Evolutionary conservation across 1,140 invertebrate species (phyloP), one percentile per base, ranked within the genome.

Genomic region (Drosophila ananassae): DNA sequence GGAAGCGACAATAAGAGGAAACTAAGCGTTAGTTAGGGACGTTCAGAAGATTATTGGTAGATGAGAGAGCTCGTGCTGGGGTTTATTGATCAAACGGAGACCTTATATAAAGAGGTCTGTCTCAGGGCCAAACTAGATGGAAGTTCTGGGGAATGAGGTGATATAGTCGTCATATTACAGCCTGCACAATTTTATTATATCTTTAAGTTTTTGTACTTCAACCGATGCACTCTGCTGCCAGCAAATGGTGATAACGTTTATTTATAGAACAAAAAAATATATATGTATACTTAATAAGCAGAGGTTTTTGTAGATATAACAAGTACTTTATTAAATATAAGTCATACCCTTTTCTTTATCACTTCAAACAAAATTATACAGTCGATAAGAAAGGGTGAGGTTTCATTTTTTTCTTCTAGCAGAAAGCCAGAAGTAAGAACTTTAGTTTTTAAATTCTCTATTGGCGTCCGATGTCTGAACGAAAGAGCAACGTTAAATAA

Each of bases 1-100:
- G 17, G 17, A 52, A 10, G 59, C 28, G 44, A 22, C 56, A 48
- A 46, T 30, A 22, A 51, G 34, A 61, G 58, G 48, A 53, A 53
- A 13, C 24, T 32, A 53, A 53, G 24, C 34, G 17, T 25, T 52
- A 41, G 32, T 46, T 57, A 7, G 44, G 28, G 3, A 2, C 12
- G 54, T 53, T 32, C 4, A 21, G 5, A 9, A 9, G 13, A 62
- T 54, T 62, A 62, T 54, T 44, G 59, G 17, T 46, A 12, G 58
- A 9, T 47, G 50, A 17, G 13, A 32, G 28, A 6, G 6, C 21
- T 28, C 25, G 24, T 51, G 22, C n/a, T 4, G 41, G 41, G 41
- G 9, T 8, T 44, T 44, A 44, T n/a, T 51, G 48, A 13, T 13
- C 48, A 51, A 28, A 37, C 34, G 34, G 10, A 12, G 10, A 37